These are phyloP conservation scores for Antitype chi DNA, from an alignment of 2,888 invertebrate species.

Conservation along the genomic window DNA sequence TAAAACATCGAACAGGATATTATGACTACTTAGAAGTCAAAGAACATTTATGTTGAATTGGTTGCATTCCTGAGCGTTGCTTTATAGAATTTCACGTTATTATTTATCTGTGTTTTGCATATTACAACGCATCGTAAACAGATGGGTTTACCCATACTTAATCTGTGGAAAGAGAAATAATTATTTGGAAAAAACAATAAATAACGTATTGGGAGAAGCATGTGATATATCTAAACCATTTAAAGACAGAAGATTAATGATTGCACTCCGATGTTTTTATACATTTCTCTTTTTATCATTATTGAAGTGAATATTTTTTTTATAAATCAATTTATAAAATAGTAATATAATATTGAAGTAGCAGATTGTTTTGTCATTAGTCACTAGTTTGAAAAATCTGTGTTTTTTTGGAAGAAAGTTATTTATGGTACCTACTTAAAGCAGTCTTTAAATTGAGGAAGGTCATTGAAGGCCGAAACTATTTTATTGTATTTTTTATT, in stretches of 20 bases:
- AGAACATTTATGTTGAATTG: constrained; percentile 9
- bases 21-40: constrained; percentile 7
- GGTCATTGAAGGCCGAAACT: constrained; percentile 50
- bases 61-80: constrained; percentile 45
- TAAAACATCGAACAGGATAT: constrained; percentile 27
- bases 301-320: constrained; percentile 21
- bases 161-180: constrained; percentile 25
- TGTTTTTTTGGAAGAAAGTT: constrained; percentile 42
- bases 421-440: constrained; percentile 22
- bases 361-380: constrained; percentile 23
- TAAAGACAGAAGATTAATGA: constrained; percentile 53
- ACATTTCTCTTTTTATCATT: constrained; percentile 31
- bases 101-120: constrained; percentile 57
- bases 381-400: constrained; percentile 23
- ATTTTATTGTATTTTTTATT: constrained; percentile 22
- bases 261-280: constrained; percentile 21
- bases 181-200: constrained; percentile 11
- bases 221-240: constrained; percentile 42
- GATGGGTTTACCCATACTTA: constrained; percentile 59
- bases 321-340: constrained; percentile 14
- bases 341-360: constrained; percentile 19
- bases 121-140: constrained; percentile 50
- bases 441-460: constrained; percentile 16
- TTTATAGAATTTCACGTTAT: constrained; percentile 40
- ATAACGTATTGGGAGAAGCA: constrained; percentile 12